Evolutionary conservation across 2,888 invertebrate genomes (phyloP).

Genomic region (Tipula helvola): DNA sequence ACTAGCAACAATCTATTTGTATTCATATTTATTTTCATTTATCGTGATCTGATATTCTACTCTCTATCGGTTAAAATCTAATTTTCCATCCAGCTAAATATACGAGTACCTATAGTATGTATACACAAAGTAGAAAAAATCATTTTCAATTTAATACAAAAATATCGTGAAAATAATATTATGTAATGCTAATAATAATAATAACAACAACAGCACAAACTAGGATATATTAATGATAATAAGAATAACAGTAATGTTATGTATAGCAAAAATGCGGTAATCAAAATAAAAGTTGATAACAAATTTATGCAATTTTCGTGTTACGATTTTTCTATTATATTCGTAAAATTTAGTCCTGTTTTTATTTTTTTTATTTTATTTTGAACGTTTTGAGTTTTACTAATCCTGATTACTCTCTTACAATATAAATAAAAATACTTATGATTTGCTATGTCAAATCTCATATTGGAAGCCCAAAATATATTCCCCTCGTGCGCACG

Average conservation of each 20-base stretch:
- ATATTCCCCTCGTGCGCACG: background rate
- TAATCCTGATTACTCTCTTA: background rate
- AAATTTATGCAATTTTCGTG: background rate
- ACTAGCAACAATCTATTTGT: background rate
- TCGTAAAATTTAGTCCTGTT: background rate
- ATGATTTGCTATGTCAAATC: background rate
- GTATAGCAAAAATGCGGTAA: background rate
- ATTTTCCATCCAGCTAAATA: background rate
- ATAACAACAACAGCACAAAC: background rate
- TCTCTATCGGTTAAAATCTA: background rate
- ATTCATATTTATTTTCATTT: background rate
- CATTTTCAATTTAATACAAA: background rate
- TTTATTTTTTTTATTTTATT: background rate
- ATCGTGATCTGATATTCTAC: background rate
- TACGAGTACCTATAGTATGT: background rate
- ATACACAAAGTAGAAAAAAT: background rate
- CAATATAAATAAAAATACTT: background rate
- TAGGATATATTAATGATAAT: background rate
- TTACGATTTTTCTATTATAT: background rate
- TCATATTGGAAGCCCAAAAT: background rate
- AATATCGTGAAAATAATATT: background rate
- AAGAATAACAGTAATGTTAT: background rate
- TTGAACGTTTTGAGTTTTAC: background rate
- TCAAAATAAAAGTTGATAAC: background rate
- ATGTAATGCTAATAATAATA: background rate